Conservation (phyloP, 2,113 vertebrate genomes). For the Labeo catla region DNA sequence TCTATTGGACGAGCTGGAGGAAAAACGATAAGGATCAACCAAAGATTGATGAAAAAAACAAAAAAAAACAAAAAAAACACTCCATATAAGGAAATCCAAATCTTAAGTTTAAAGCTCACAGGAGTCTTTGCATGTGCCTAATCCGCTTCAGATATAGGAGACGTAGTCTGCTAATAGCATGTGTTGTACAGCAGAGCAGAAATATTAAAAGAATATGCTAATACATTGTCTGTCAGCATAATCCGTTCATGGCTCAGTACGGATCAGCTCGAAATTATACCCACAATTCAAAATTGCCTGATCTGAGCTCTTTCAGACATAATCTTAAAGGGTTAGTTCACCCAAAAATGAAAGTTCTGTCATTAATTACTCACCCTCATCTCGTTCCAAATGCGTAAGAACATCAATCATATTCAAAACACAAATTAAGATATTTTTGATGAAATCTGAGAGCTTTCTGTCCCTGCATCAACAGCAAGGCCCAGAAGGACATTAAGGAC, state of each 20-base stretch:
- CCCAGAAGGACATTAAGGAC: too few species aligned
- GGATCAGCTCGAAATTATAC: neutral
- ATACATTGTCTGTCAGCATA: constrained; percentile 23
- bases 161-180: constrained; percentile 17
- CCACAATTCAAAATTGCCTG: neutral
- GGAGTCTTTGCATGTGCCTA: neutral
- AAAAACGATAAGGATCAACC: constrained; percentile 9
- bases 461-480: too few species aligned
- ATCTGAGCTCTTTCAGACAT: neutral
- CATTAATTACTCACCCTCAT: too few species aligned
- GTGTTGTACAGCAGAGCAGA: constrained; percentile 16
- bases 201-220: constrained; percentile 26
- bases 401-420: too few species aligned
- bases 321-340: too few species aligned
- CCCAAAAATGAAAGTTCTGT: too few species aligned
- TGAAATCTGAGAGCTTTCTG: too few species aligned
- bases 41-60: neutral
- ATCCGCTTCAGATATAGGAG: neutral
- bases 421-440: too few species aligned
- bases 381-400: too few species aligned
- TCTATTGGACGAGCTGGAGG: constrained; percentile 82
- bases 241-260: constrained; percentile 19
- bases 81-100: neutral
- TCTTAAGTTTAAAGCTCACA: neutral
- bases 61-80: neutral